These are phyloP conservation scores for Cheiracanthium punctorium DNA, from an alignment of 2,888 invertebrate genomes.

Conservation along the genomic window DNA sequence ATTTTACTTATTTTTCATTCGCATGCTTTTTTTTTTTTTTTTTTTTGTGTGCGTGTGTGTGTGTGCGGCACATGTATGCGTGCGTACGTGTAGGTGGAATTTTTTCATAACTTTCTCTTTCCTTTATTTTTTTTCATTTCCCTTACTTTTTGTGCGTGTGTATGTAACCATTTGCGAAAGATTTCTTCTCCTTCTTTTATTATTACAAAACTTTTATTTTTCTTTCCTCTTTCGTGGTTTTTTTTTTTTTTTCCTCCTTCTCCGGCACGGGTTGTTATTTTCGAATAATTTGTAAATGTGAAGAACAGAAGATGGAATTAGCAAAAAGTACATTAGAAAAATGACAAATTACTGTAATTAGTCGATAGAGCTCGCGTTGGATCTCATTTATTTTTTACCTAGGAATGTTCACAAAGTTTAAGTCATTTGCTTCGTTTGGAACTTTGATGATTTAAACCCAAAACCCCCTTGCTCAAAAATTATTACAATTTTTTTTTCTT, in stretches of 20 bases:
- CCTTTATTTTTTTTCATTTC: background rate
- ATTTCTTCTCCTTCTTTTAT: slow-evolving; percentile 24
- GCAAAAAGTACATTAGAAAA: slow-evolving; percentile 51
- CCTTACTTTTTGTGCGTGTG: slow-evolving; percentile 15
- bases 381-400: slow-evolving; percentile 19
- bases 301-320: slow-evolving; percentile 39
- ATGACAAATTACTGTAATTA: slow-evolving; percentile 62
- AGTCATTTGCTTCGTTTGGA: slow-evolving; percentile 24
- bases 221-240: too few species aligned
- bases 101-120: too few species aligned
- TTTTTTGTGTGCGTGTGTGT: too few species aligned
- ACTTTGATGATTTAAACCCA: slow-evolving; percentile 31
- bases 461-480: background rate
- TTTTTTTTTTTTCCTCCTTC: background rate
- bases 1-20: slow-evolving; percentile 64
- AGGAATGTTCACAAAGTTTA: slow-evolving; percentile 21
- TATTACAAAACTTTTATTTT: background rate
- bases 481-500: background rate
- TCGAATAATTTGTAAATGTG: slow-evolving; percentile 62
- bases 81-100: slow-evolving; percentile 22
- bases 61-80: slow-evolving; percentile 16
- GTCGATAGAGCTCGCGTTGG: slow-evolving; percentile 29
- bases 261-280: slow-evolving; percentile 45
- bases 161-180: slow-evolving; percentile 17
- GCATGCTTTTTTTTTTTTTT: too few species aligned